Evolutionary conservation across 2,888 invertebrate genomes (phyloP).

Genomic region (Polietes domitor): DNA sequence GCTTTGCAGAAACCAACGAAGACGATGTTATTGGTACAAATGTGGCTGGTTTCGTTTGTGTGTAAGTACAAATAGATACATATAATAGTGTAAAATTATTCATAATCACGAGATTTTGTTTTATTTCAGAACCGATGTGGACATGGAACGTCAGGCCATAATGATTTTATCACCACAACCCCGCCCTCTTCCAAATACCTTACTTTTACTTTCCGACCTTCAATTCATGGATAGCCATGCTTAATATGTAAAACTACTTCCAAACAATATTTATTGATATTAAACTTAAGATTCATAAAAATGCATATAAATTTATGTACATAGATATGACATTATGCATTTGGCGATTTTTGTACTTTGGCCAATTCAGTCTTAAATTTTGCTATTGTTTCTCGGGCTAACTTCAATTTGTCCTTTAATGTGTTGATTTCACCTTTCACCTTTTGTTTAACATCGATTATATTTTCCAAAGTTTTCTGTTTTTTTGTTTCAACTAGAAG

Average conservation of each 20-base stretch:
- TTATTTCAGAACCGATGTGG: conserved; percentile 91
- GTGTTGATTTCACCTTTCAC: conserved; percentile 91
- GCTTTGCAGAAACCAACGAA: conserved; percentile 90
- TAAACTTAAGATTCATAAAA: conserved; percentile 1
- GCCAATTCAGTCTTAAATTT: conserved; percentile 90
- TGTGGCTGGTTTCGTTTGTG: conserved; percentile 94
- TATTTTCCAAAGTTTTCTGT: conserved; percentile 88
- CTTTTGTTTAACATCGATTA: conserved; percentile 90
- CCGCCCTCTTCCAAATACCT: conserved; percentile 93
- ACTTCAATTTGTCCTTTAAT: conserved; percentile 91
- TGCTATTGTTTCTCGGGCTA: conserved; percentile 92
- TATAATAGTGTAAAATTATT: background rate
- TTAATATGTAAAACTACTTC: conserved; percentile 21
- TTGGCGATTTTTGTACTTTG: conserved; percentile 77
- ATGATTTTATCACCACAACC: conserved; percentile 97
- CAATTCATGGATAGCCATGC: conserved; percentile 96
- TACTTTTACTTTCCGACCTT: conserved; percentile 93
- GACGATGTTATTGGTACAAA: conserved; percentile 94
- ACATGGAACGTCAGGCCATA: conserved; percentile 91
- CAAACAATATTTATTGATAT: conserved; percentile 13
- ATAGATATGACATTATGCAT: conserved; percentile 47
- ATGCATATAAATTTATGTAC: conserved; percentile 14
- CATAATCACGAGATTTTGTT: background rate
- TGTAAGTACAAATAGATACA: conserved; percentile 85
- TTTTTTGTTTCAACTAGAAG: conserved; percentile 94